A percentile compares a stretch with the other conserved stretches of the same genome.
phyloP scores from a whole-genome alignment of 1,140 invertebrate species.

The Nephotettix cincticeps region DNA sequence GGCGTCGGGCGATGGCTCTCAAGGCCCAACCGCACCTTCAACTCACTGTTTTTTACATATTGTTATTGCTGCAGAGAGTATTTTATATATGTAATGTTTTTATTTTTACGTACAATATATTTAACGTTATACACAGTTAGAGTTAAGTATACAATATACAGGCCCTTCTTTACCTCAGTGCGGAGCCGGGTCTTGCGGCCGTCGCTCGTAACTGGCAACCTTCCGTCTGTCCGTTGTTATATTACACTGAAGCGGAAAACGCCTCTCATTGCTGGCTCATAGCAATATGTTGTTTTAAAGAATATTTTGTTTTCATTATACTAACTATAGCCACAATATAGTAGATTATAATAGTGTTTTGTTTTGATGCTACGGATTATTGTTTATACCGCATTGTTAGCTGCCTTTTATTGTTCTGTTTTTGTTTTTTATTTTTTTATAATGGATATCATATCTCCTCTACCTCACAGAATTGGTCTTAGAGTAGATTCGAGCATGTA shows the following conservation, averaged over 20 bases:
- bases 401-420: slow-evolving; percentile 22
- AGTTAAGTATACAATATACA: slow-evolving; percentile 13
- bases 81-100: slow-evolving; percentile 26
- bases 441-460: slow-evolving; percentile 13
- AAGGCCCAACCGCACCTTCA: background rate
- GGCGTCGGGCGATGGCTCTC: background rate
- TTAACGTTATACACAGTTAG: slow-evolving; percentile 26
- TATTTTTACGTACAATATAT: slow-evolving; percentile 24
- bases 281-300: slow-evolving; percentile 23
- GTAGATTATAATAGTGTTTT: slow-evolving; percentile 30
- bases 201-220: background rate
- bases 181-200: no score
- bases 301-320: slow-evolving; percentile 26
- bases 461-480: slow-evolving; percentile 26
- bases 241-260: background rate
- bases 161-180: slow-evolving; percentile 21
- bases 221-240: background rate
- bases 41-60: slow-evolving; percentile 16
- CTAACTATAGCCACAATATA: slow-evolving; percentile 28
- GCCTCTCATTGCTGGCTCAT: slow-evolving; percentile 13
- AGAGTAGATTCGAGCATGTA: slow-evolving; percentile 18
- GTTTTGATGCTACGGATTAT: slow-evolving; percentile 16
- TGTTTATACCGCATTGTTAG: slow-evolving; percentile 14
- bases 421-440: slow-evolving; percentile 18
- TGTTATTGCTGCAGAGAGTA: slow-evolving; percentile 27